phyloP scores from a whole-genome alignment of 2,797 vertebrate species.

The Xenentodon cancila region DNA sequence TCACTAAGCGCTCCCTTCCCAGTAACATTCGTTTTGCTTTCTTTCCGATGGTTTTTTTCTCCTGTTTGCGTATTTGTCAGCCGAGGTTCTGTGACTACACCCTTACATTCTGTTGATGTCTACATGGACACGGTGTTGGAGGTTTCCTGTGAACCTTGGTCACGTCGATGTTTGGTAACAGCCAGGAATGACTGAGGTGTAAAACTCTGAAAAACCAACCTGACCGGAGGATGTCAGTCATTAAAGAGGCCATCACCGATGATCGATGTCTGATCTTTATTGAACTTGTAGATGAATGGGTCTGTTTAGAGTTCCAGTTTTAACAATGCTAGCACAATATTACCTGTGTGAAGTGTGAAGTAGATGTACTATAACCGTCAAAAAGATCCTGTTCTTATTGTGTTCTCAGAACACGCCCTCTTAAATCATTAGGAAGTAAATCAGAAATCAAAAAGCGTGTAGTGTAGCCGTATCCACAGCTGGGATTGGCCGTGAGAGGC shows the following conservation, averaged over 20 bases:
- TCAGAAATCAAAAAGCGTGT: too few species aligned
- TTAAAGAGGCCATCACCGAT: not conserved
- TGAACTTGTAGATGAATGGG: not conserved
- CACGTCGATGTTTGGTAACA: constrained; percentile 78
- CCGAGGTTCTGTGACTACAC: not conserved
- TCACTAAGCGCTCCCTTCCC: too few species aligned
- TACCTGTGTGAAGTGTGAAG: too few species aligned
- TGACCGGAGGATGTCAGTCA: constrained; percentile 4
- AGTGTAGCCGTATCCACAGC: too few species aligned
- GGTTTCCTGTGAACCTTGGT: constrained; percentile 45
- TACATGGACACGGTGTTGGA: not conserved
- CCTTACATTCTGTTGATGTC: too few species aligned
- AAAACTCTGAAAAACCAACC: constrained; percentile 16
- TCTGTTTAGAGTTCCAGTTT: not conserved
- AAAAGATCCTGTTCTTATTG: too few species aligned
- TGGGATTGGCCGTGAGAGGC: too few species aligned
- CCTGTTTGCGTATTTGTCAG: not conserved
- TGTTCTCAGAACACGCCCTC: too few species aligned
- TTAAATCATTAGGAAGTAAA: too few species aligned
- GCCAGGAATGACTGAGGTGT: constrained; percentile 58
- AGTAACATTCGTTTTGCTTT: not conserved
- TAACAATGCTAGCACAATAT: too few species aligned
- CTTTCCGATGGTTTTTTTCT: not conserved
- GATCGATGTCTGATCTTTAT: too few species aligned
- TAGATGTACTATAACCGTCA: too few species aligned